Conservation (phyloP, 30 jellyfish, hydroid and myxozoan species). For the Nemopilema nomurai region DNA sequence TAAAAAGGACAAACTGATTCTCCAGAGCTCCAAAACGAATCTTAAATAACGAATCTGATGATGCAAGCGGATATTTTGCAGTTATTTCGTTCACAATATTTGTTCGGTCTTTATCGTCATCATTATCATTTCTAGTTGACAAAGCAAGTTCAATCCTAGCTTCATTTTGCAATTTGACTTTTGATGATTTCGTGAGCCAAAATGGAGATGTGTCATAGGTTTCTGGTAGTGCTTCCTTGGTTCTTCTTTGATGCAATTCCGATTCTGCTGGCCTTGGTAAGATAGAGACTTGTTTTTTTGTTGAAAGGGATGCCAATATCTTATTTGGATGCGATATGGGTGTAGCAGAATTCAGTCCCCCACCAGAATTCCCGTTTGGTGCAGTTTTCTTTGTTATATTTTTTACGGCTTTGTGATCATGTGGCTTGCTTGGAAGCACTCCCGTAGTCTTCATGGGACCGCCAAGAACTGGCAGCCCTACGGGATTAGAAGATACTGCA, state of each 20-base stretch:
- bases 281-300: neutral
- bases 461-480: neutral
- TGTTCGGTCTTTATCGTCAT: neutral
- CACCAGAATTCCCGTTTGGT: too few species aligned
- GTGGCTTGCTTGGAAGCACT: neutral
- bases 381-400: too few species aligned
- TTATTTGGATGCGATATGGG: neutral
- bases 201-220: conserved; percentile 44
- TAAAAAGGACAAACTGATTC: conserved; percentile 22
- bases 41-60: neutral
- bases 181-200: conserved; percentile 43
- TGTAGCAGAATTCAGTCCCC: too few species aligned
- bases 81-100: neutral
- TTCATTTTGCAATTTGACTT: conserved; percentile 2
- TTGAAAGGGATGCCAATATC: neutral
- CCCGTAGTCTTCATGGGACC: neutral
- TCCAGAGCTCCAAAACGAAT: conserved; percentile 38
- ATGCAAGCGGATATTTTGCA: neutral
- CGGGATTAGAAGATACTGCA: neutral
- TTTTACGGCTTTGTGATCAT: neutral
- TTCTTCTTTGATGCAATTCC: neutral
- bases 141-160: neutral
- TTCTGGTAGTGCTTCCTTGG: neutral
- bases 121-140: neutral
- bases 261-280: conserved; percentile 13